A percentile compares a stretch with the other conserved stretches of the same genome.
Conservation (phyloP, 2,888 invertebrate species). For the Rhagophthalmus giganteus region DNA sequence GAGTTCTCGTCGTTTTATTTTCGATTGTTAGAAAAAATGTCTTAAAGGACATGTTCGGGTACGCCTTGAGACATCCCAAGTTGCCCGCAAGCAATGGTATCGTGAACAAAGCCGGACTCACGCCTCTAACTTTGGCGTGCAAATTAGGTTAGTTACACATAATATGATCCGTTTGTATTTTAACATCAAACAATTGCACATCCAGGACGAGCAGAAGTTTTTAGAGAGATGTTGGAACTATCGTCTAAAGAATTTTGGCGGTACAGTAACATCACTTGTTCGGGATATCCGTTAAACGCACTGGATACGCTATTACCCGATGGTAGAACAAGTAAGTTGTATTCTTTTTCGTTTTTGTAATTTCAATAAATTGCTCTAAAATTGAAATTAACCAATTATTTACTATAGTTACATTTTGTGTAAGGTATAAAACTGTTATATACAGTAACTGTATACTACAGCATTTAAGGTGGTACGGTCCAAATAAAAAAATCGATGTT, state of each 20-base stretch:
- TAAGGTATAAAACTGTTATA: no score
- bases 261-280: conserved; percentile 98
- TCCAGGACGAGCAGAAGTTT: conserved; percentile 85
- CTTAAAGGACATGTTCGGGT: conserved; percentile 94
- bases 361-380: no score
- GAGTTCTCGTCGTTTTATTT: conserved; percentile 1
- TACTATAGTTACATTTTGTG: no score
- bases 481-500: no score
- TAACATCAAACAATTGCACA: neutral
- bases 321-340: conserved; percentile 85
- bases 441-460: no score
- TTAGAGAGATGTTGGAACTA: conserved; percentile 96
- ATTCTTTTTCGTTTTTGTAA: conserved; percentile 5
- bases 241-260: conserved; percentile 96
- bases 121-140: conserved; percentile 94
- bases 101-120: conserved; percentile 85
- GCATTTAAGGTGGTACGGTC: no score
- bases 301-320: conserved; percentile 93
- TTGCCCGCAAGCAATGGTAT: conserved; percentile 91
- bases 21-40: neutral
- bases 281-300: conserved; percentile 95
- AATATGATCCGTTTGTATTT: neutral
- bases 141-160: conserved; percentile 66
- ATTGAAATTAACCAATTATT: no score
- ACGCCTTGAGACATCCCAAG: conserved; percentile 93